Evolutionary conservation across 2,888 invertebrate species (phyloP), one percentile per base, ranked within the genome.

Genomic region (Strigamia transsilvanica): DNA sequence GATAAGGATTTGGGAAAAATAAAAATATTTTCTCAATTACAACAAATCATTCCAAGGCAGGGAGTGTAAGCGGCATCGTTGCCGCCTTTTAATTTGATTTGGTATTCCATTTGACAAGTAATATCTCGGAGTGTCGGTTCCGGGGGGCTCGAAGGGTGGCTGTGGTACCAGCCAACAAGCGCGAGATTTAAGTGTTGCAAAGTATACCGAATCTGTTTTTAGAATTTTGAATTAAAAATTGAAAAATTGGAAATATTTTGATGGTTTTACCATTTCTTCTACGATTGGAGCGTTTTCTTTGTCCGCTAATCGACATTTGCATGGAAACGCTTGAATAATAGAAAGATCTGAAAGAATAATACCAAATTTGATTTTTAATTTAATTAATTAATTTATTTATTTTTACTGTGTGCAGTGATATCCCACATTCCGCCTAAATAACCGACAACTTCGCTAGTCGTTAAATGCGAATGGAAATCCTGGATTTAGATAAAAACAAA

Each of bases 341-440:
- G 93, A 92, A 83, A 97, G 89, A 90, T 94, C 96, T 96, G 89
- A 12, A 90, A 90, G 32, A 79, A 27, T 32, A 18, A 15, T 21
- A 84, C n/a, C n/a, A n/a, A n/a, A n/a, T n/a, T n/a, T n/a, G n/a
- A n/a, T n/a, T n/a, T n/a, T n/a, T n/a, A n/a, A n/a, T n/a, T n/a
- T n/a, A n/a, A n/a, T n/a, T n/a, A n/a, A n/a, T n/a, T n/a, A n/a
- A n/a, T n/a, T n/a, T n/a, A n/a, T n/a, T 27, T 27, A 10, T 12
- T 91, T 93, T 91, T 91, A 97, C 97, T 96, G 87, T 98, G 97
- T 84, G 93, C 92, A 87, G 95, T 95, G 82, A 95, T 92, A 88
- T 98, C 98, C 98, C 98, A 98, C 83, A 93, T 93, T 4, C 98
- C 98, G 80, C 94, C 98, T 80, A 98, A 89, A 88, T 98, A 98